These are phyloP conservation scores for Smittia sp. DNA, from an alignment of 2,888 invertebrate species.

Conservation along the genomic window DNA sequence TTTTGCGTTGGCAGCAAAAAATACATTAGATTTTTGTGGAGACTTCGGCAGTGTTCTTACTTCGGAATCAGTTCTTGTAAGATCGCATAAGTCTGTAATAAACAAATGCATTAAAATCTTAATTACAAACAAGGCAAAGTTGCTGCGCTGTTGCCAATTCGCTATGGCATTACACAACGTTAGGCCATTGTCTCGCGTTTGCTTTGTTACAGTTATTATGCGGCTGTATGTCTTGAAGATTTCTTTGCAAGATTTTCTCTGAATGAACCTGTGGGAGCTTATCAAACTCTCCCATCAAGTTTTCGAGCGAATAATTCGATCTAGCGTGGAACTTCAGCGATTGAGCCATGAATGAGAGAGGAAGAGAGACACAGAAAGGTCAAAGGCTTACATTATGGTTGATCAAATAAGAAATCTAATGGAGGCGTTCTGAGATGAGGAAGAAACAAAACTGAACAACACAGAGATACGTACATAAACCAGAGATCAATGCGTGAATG, in stretches of 20 bases:
- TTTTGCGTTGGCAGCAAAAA: conserved; percentile 11
- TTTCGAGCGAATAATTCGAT: neutral
- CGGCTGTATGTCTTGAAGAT: no score
- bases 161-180: conserved; percentile 35
- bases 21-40: no score
- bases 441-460: neutral
- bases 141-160: conserved; percentile 38
- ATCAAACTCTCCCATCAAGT: neutral
- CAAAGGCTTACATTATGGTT: conserved; percentile 36
- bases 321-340: neutral
- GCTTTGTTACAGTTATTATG: no score
- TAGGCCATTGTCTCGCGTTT: conserved; percentile 20
- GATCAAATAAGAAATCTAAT: conserved; percentile 25
- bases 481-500: conserved; percentile 27
- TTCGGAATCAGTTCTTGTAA: neutral
- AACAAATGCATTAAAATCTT: conserved; percentile 37
- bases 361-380: conserved; percentile 15
- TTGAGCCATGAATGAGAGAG: neutral
- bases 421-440: conserved; percentile 34
- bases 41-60: conserved; percentile 17
- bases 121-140: conserved; percentile 33
- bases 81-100: no score
- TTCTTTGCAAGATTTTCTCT: neutral
- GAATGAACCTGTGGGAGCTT: neutral
- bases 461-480: neutral